Evolutionary conservation across 2,113 vertebrate species (phyloP).

Genomic region (Rissa tridactyla): DNA sequence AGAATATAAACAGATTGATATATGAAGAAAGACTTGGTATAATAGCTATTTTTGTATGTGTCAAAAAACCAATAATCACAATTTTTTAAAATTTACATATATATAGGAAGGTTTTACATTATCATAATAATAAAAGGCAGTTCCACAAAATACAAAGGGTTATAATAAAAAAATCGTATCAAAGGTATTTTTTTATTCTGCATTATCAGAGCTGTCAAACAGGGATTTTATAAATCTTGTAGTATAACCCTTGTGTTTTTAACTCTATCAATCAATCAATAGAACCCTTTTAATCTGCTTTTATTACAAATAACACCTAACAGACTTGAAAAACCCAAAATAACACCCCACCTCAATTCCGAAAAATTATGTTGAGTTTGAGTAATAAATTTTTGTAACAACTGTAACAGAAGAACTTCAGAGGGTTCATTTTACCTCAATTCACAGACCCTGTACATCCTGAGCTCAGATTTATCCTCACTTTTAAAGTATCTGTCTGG

Average conservation of each 20-base stretch:
- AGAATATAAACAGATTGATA: neutral
- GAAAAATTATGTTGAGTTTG: neutral
- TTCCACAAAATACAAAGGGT: neutral
- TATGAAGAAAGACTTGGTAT: neutral
- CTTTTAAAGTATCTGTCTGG: neutral
- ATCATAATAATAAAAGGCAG: neutral
- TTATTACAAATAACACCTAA: neutral
- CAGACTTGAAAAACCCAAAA: neutral
- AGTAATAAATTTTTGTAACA: neutral
- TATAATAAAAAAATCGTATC: neutral
- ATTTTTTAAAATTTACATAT: neutral
- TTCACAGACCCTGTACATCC: neutral
- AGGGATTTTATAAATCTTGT: neutral
- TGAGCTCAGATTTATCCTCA: neutral
- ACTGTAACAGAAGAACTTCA: neutral
- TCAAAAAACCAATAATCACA: neutral
- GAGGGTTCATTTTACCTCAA: neutral
- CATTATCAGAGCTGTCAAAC: neutral
- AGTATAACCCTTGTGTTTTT: neutral
- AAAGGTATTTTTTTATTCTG: neutral
- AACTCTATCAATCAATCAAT: neutral
- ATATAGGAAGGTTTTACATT: neutral
- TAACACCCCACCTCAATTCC: neutral
- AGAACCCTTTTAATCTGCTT: neutral
- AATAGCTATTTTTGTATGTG: neutral